These are phyloP conservation scores for Polydrusus cervinus DNA, from an alignment of 2,888 invertebrate genomes.

Conservation along the genomic window DNA sequence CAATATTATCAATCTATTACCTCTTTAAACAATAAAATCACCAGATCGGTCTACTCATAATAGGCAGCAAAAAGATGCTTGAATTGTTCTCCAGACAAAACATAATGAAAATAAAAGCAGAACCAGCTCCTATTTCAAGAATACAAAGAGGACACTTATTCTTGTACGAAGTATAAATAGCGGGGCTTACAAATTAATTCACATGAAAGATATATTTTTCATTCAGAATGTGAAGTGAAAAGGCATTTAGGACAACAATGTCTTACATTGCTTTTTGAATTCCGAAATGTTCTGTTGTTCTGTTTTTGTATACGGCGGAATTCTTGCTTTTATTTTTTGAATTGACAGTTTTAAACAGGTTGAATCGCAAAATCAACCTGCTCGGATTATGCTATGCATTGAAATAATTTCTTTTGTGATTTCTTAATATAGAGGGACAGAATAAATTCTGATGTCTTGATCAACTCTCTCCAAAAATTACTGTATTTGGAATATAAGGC, in stretches of 20 bases:
- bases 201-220: conserved; percentile 61
- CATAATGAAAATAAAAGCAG: conserved; percentile 60
- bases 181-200: conserved; percentile 61
- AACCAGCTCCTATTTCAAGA: conserved; percentile 61
- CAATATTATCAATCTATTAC: no score
- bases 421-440: no score
- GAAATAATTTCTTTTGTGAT: conserved; percentile 9
- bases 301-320: conserved; percentile 20
- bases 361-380: conserved; percentile 23
- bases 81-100: conserved; percentile 64
- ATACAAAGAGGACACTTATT: conserved; percentile 64
- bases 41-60: not conserved
- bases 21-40: not conserved
- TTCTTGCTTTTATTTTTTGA: conserved; percentile 30
- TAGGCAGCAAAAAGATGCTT: conserved; percentile 41
- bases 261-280: conserved; percentile 54
- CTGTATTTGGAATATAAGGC: no score
- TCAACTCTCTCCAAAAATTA: no score
- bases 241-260: conserved; percentile 55
- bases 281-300: conserved; percentile 46
- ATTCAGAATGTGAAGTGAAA: conserved; percentile 58
- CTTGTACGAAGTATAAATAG: conserved; percentile 61
- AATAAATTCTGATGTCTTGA: no score
- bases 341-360: conserved; percentile 33
- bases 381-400: not conserved